Evolutionary conservation across 2,113 vertebrate species (phyloP), one percentile per base, ranked within the genome.

Genomic region (Pangasianodon hypophthalmus): DNA sequence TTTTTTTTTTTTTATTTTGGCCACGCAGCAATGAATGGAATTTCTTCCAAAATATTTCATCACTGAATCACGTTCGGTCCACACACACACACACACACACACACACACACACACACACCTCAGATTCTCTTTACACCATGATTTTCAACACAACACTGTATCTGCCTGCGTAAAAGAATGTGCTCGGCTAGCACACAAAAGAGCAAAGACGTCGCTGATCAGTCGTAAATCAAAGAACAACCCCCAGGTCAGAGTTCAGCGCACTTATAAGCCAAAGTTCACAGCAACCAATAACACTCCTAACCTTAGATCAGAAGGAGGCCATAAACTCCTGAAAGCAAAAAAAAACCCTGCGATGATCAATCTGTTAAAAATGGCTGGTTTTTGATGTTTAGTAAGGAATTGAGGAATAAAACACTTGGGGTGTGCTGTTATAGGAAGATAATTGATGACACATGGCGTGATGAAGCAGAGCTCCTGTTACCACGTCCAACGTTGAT

Each of bases 221-320:
- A n/a, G 91, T 84, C 58, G n/a, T 90, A 90, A 90, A 92, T 87
- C 84, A 87, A 88, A 84, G 56, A 69, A 64, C 83, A 86, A 86
- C 82, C 81, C 54, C 29, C 32, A 2, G 90, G 91, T 83, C 91
- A 90, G 87, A 88, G 91, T 87, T 92, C 89, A 88, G 77, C 24
- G 46, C 89, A 88, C 88, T 88, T 69, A 90, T 83, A 62, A 84
- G 87, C 82, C 91, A 90, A 73, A 90, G 91, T 90, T 91, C 88
- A 91, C 81, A 21, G 84, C 44, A 88, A 82, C 77, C 80, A 88
- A 89, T 92, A 84, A 90, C 71, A 88, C 32, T 77, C 84, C 85
- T 41, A 29, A 56, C 77, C 77, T 84, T 24, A 54, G 79, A 90
- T 91, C 56, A 52, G 67, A 46, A 24, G n/a, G 32, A 44, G 32